These are phyloP conservation scores for Nasonia giraulti DNA, from an alignment of 1,140 invertebrate species.

Conservation along the genomic window DNA sequence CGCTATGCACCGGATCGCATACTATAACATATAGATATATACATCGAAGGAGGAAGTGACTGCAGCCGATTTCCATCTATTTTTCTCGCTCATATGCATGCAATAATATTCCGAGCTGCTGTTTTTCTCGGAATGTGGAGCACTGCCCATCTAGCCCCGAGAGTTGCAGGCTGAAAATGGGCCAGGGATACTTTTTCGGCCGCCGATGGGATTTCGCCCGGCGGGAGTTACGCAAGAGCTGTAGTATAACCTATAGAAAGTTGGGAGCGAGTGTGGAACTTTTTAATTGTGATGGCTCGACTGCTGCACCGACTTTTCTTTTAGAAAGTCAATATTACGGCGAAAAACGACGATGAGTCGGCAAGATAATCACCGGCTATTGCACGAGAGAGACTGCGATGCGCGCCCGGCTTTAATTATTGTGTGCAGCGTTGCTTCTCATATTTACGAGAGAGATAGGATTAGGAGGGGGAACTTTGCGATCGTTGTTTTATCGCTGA, in stretches of 20 bases:
- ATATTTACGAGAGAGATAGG: too few species aligned
- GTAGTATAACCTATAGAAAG: constrained; percentile 4
- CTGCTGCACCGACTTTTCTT: not conserved
- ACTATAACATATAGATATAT: not conserved
- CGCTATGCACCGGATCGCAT: not conserved
- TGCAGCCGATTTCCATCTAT: not conserved
- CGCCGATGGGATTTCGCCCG: not conserved
- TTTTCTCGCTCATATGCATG: constrained; percentile 37
- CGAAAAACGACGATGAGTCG: not conserved
- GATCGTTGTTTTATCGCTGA: not conserved
- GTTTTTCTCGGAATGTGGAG: not conserved
- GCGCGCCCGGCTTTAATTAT: not conserved
- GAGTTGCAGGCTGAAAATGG: not conserved
- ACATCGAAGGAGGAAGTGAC: constrained; percentile 17
- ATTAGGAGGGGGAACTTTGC: not conserved
- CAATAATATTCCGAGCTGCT: constrained; percentile 16
- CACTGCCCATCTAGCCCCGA: not conserved
- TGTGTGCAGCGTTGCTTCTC: not conserved
- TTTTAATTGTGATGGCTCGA: constrained; percentile 29
- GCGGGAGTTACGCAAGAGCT: not conserved
- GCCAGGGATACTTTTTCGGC: not conserved
- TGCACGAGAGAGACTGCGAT: too few species aligned
- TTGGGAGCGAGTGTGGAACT: not conserved
- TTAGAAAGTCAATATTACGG: constrained; percentile 33
- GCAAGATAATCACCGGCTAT: not conserved